Percentiles rank a stretch among this genome's conserved stretches.
Evolutionary conservation across 2,113 vertebrate genomes (phyloP).

Genomic region (Alosa alosa): DNA sequence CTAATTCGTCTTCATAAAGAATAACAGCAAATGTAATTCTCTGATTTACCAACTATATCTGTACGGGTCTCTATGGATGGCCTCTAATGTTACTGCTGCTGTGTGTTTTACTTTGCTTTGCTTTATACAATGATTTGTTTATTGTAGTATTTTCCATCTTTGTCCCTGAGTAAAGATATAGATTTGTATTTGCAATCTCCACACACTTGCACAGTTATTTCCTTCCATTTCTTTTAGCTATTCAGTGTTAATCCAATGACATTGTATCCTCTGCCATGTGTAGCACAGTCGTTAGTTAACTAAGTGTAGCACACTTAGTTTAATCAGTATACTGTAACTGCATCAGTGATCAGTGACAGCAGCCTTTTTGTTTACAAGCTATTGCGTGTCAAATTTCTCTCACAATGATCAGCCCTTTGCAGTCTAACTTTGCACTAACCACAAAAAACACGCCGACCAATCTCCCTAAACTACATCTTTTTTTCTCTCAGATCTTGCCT

Average conservation of each 20-base stretch:
- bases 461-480: background rate
- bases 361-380: background rate
- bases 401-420: background rate
- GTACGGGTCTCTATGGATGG: background rate
- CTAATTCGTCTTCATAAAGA: conserved; percentile 6
- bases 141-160: background rate
- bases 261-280: background rate
- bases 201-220: background rate
- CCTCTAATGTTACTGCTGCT: background rate
- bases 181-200: background rate
- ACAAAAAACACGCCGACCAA: background rate
- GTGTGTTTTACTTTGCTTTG: background rate
- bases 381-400: background rate
- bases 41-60: background rate
- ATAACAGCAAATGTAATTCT: background rate
- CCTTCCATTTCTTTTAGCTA: background rate
- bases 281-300: background rate
- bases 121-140: background rate
- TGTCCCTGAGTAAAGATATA: background rate
- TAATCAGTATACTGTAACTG: background rate
- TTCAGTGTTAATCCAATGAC: background rate
- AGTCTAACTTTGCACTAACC: background rate
- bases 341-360: background rate
- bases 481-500: background rate
- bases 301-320: background rate